Conservation (phyloP, 2,113 vertebrate genomes). For the Thamnaconus septentrionalis region DNA sequence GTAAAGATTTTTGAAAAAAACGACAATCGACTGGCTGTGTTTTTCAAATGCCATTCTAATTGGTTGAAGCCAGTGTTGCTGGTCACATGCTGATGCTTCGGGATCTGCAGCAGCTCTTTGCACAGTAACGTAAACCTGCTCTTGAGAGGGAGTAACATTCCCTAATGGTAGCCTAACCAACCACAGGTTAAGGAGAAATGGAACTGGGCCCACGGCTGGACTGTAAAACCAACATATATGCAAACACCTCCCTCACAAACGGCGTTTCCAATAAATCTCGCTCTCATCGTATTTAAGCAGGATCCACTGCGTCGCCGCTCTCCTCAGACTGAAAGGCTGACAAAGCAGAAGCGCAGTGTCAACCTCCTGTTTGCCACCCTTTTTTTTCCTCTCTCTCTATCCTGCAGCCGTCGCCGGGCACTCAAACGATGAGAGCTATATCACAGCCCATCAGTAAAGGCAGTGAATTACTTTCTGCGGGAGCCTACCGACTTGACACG, state of each 20-base stretch:
- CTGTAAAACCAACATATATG: constrained; percentile 35
- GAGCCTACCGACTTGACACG: constrained; percentile 67
- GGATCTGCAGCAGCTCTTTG: too few species aligned
- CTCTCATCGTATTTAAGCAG: constrained; percentile 29
- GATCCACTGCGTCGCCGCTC: constrained; percentile 38
- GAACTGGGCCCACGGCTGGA: not conserved
- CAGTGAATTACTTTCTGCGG: constrained; percentile 62
- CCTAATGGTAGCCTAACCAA: too few species aligned
- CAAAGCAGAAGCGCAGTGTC: constrained; percentile 53
- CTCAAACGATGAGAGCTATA: constrained; percentile 57
- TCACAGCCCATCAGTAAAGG: constrained; percentile 64
- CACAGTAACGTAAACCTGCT: too few species aligned
- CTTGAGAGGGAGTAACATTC: too few species aligned
- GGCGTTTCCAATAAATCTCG: constrained; percentile 12
- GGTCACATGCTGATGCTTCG: too few species aligned
- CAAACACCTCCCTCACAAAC: constrained; percentile 23
- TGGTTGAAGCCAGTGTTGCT: too few species aligned
- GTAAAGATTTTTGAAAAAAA: too few species aligned
- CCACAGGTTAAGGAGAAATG: too few species aligned
- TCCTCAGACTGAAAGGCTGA: constrained; percentile 45
- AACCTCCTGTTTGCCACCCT: constrained; percentile 49
- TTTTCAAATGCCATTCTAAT: too few species aligned
- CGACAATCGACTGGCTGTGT: too few species aligned
- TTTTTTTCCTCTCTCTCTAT: not conserved
- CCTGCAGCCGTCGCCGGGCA: constrained; percentile 20